Conservation (phyloP, 2,797 vertebrate species). For the Agapornis canus region DNA sequence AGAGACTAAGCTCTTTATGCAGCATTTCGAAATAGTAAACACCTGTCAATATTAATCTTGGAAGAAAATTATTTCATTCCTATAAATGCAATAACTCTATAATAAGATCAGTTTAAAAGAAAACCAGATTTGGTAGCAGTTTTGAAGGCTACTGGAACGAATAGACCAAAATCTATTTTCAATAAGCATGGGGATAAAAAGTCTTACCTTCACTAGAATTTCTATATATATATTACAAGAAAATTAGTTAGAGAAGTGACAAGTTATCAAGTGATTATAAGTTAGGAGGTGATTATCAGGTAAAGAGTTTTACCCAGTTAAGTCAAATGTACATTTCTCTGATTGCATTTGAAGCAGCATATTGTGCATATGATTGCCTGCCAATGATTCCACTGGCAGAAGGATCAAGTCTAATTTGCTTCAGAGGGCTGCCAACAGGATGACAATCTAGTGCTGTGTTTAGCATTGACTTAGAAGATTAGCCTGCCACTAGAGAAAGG, state of each 20-base stretch:
- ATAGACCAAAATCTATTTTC: background rate
- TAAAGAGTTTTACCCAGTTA: background rate
- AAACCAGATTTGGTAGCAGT: background rate
- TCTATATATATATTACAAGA: background rate
- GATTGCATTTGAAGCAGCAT: conserved; percentile 12
- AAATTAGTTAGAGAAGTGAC: background rate
- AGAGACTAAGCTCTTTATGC: background rate
- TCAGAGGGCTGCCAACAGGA: conserved; percentile 24
- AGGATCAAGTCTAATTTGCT: conserved; percentile 37
- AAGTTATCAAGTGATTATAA: conserved; percentile 4
- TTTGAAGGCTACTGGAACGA: background rate
- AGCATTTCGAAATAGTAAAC: background rate
- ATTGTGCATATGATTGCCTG: conserved; percentile 44
- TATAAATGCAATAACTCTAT: background rate
- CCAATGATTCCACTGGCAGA: conserved; percentile 24
- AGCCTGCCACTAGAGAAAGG: background rate
- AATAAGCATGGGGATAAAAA: background rate
- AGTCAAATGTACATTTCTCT: background rate
- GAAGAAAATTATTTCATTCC: background rate
- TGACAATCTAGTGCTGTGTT: background rate
- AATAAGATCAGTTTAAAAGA: background rate
- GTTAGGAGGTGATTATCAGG: background rate
- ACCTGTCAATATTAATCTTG: background rate
- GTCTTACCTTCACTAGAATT: background rate
- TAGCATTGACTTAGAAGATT: conserved; percentile 12